Percentiles rank a stretch among this genome's conserved stretches.
These are phyloP conservation scores for Phalanger gymnotis DNA, from an alignment of 2,797 vertebrate genomes.

Conservation along the genomic window DNA sequence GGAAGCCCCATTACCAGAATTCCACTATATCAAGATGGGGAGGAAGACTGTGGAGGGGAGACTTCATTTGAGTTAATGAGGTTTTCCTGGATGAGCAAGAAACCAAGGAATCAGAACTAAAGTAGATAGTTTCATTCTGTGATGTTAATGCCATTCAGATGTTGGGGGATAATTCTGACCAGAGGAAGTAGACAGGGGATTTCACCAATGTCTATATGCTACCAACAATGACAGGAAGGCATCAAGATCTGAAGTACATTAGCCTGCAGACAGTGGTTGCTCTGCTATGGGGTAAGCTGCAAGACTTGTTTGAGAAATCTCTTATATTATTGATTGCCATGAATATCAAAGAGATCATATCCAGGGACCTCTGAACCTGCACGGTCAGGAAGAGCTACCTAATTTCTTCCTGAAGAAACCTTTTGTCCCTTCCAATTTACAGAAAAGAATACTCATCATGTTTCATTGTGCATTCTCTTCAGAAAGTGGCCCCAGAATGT, in stretches of 20 bases:
- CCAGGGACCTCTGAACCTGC: constrained; percentile 82
- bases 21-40: constrained; percentile 10
- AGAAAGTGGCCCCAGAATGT: constrained; percentile 84
- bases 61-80: constrained; percentile 67
- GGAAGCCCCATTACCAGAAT: constrained; percentile 75
- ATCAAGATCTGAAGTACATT: background rate
- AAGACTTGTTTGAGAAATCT: constrained; percentile 77
- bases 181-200: background rate
- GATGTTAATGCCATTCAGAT: background rate
- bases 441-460: constrained; percentile 81
- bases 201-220: background rate
- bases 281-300: constrained; percentile 75
- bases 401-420: constrained; percentile 79
- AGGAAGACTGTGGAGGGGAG: constrained; percentile 54
- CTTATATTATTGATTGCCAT: constrained; percentile 82
- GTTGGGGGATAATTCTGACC: background rate
- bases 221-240: background rate
- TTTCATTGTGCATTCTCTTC: constrained; percentile 88
- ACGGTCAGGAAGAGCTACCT: constrained; percentile 80
- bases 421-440: constrained; percentile 65
- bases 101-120: constrained; percentile 51
- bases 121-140: background rate
- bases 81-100: constrained; percentile 73
- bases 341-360: constrained; percentile 83
- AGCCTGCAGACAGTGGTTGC: constrained; percentile 66